A percentile compares a stretch with the other conserved stretches of the same genome.
These are phyloP conservation scores for Melanerpes formicivorus DNA, from an alignment of 2,113 vertebrate genomes.

Conservation along the genomic window DNA sequence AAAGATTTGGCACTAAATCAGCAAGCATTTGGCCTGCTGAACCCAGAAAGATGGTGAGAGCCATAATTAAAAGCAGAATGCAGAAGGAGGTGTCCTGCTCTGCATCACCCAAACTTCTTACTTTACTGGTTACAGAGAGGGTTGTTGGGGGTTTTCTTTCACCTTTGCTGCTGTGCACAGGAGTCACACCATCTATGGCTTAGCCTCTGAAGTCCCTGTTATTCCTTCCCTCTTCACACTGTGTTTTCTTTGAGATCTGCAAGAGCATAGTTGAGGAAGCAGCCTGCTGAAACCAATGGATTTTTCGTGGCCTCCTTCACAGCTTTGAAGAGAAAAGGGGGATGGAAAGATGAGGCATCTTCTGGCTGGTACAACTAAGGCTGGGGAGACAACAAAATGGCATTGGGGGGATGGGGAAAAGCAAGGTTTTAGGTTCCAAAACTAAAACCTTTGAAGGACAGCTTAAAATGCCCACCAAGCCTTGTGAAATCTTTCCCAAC, in stretches of 20 bases:
- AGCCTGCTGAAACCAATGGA: not conserved
- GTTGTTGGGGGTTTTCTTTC: not conserved
- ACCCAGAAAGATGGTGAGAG: not conserved
- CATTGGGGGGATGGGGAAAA: not conserved
- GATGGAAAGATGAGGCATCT: not conserved
- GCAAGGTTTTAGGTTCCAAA: not conserved
- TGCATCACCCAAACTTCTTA: not conserved
- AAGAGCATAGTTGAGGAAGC: not conserved
- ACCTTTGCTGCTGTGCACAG: not conserved
- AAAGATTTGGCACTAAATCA: not conserved
- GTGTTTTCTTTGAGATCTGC: not conserved
- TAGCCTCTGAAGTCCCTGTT: not conserved
- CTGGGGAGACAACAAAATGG: not conserved
- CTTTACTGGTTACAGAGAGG: not conserved
- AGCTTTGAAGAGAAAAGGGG: not conserved
- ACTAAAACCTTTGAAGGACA: not conserved
- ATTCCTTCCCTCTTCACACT: not conserved
- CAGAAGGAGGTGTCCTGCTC: not conserved
- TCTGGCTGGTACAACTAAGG: not conserved
- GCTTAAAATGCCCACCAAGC: not conserved
- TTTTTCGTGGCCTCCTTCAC: not conserved
- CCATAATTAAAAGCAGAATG: too few relatives aligned
- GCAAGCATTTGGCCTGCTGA: not conserved
- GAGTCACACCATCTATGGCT: not conserved
- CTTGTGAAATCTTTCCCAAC: not conserved